Conservation (phyloP, 2,113 vertebrate genomes). For the Neodon shergylaensis region DNA sequence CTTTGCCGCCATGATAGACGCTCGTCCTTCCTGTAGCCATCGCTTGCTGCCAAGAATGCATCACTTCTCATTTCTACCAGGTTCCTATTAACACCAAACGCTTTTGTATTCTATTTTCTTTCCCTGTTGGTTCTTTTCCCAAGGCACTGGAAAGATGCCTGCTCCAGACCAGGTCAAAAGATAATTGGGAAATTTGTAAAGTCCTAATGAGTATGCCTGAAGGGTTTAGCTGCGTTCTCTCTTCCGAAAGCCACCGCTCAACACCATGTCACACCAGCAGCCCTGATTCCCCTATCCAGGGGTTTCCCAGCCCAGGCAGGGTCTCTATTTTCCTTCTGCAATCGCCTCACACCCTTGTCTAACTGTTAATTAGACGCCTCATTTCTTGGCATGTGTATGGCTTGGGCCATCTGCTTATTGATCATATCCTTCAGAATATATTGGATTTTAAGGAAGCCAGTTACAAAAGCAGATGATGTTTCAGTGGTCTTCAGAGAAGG, state of each 20-base stretch:
- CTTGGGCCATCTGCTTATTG: constrained; percentile 56
- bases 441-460: constrained; percentile 52
- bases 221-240: constrained; percentile 51
- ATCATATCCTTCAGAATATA: constrained; percentile 51
- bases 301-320: constrained; percentile 32
- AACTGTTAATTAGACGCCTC: constrained; percentile 74
- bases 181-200: constrained; percentile 58
- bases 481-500: constrained; percentile 24
- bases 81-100: background rate
- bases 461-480: constrained; percentile 13
- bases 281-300: background rate
- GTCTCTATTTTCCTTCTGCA: background rate
- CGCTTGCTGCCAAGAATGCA: background rate
- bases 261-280: background rate
- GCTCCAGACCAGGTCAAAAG: constrained; percentile 19
- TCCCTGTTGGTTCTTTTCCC: constrained; percentile 10
- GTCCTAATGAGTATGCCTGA: constrained; percentile 59
- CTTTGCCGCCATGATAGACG: background rate
- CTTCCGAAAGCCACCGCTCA: background rate
- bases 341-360: constrained; percentile 50
- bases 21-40: background rate
- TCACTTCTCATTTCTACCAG: background rate
- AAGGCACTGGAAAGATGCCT: constrained; percentile 18
- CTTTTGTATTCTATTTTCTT: background rate
- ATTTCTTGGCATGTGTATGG: background rate